Evolutionary conservation across 1,140 invertebrate species (phyloP).

Genomic region (Euura lappo): DNA sequence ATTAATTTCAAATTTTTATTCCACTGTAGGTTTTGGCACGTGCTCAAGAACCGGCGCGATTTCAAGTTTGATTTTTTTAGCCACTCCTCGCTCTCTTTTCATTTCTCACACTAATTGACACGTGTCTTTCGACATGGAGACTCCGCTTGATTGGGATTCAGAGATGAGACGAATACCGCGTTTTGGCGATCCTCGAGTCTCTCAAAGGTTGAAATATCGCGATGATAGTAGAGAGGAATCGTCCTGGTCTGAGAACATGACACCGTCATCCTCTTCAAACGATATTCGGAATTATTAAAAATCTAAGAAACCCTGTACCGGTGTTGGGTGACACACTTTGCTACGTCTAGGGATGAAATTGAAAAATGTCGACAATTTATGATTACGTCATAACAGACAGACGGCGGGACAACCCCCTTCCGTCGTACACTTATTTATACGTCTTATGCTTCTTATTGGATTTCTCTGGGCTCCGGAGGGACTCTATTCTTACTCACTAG

Average conservation of each 20-base stretch:
- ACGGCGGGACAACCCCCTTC: constrained; percentile 13
- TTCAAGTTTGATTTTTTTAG: not conserved
- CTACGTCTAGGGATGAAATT: constrained; percentile 16
- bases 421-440: not conserved
- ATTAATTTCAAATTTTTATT: constrained; percentile 6
- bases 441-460: constrained; percentile 18
- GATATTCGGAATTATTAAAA: too few relatives aligned
- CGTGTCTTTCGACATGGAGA: constrained; percentile 19
- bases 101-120: constrained; percentile 34
- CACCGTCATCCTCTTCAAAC: too few relatives aligned
- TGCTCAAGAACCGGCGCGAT: constrained; percentile 12
- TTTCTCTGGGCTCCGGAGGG: not conserved
- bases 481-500: constrained; percentile 1
- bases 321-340: not conserved
- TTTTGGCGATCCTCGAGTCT: not conserved
- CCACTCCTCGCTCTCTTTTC: not conserved
- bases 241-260: too few relatives aligned
- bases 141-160: not conserved
- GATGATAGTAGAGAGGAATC: too few relatives aligned
- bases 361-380: constrained; percentile 27
- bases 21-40: constrained; percentile 19
- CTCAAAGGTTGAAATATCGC: not conserved
- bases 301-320: not conserved
- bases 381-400: constrained; percentile 20
- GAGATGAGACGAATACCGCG: not conserved